phyloP scores from a whole-genome alignment of 2,797 vertebrate genomes.

The Babyrousa celebensis region DNA sequence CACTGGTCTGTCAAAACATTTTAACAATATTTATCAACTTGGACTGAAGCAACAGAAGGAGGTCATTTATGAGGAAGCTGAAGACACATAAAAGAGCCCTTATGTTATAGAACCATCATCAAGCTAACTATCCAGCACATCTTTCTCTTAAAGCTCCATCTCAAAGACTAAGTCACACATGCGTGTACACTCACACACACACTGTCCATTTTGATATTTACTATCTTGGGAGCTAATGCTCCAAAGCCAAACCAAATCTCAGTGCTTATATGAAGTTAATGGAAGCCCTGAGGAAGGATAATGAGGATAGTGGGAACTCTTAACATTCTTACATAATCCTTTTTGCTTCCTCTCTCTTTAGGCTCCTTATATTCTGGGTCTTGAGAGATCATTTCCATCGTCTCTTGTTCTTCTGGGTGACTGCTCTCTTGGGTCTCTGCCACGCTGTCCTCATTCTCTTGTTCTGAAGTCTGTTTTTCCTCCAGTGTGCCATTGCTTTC shows the following conservation, averaged over 20 bases:
- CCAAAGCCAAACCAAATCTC: constrained; percentile 42
- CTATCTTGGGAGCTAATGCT: neutral
- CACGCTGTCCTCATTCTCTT: constrained; percentile 86
- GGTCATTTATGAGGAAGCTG: neutral
- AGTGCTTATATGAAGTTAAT: neutral
- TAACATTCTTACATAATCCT: constrained; percentile 91
- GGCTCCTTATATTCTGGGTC: constrained; percentile 88
- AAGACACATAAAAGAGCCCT: neutral
- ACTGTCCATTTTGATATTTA: constrained; percentile 1
- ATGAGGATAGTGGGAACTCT: neutral
- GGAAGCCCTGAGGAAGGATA: neutral
- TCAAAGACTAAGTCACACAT: neutral
- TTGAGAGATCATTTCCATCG: constrained; percentile 79
- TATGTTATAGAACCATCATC: neutral
- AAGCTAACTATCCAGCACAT: neutral
- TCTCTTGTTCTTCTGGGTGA: constrained; percentile 86
- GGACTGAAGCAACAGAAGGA: constrained; percentile 7
- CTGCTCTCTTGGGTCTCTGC: constrained; percentile 53
- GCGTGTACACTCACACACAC: neutral
- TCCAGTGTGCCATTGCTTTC: constrained; percentile 88
- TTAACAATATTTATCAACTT: constrained; percentile 45
- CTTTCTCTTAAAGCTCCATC: neutral
- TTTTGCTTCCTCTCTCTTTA: constrained; percentile 92
- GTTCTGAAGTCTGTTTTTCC: constrained; percentile 83
- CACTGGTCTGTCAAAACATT: constrained; percentile 39